Evolutionary conservation across 1,140 invertebrate species (phyloP), one percentile per base, ranked within the genome.

Genomic region (Drosophila kanapiae): DNA sequence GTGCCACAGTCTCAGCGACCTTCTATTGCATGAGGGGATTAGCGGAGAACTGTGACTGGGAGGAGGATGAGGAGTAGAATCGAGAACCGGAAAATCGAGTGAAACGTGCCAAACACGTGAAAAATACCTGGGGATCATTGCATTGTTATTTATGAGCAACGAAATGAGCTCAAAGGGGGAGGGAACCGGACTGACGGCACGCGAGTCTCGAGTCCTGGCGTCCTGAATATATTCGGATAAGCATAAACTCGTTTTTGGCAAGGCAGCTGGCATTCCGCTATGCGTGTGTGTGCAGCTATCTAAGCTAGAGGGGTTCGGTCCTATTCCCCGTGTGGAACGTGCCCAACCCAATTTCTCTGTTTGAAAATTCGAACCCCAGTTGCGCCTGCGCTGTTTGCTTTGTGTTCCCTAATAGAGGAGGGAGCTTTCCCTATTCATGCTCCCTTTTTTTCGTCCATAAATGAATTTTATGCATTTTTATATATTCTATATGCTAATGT

Each of bases 81-180:
- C 70, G 84, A 82, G 82, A 91, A 86, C 97, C 97, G 35, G 94
- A 95, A 77, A 98, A 97, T 92, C 96, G 98, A 92, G 94, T 96
- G 76, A 96, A 94, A 77, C 97, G 97, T 93, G 97, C 97, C 11
- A 94, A 94, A 67, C 96, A 97, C 87, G 96, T 98, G 6, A 97
- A 97, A 93, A 95, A 96, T 38, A 99, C 98, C 11, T 99, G 97
- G 98, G 97, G 96, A 91, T 80, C 87, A 69, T 67, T 78, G 80
- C 77, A 77, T 83, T 74, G 78, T 90, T 90, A 90, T 90, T 90
- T 90, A 91, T 90, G 85, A 85, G 78, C 85, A 90, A 78, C 85
- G 80, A 88, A 88, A 88, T 88, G 82, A 85, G 78, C 78, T 77
- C 67, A 61, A 68, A 76, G 68, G 69, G 70, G 67, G 68, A 70